These are phyloP conservation scores for Bugula neritina DNA, from an alignment of 2,888 invertebrate genomes.

Conservation along the genomic window DNA sequence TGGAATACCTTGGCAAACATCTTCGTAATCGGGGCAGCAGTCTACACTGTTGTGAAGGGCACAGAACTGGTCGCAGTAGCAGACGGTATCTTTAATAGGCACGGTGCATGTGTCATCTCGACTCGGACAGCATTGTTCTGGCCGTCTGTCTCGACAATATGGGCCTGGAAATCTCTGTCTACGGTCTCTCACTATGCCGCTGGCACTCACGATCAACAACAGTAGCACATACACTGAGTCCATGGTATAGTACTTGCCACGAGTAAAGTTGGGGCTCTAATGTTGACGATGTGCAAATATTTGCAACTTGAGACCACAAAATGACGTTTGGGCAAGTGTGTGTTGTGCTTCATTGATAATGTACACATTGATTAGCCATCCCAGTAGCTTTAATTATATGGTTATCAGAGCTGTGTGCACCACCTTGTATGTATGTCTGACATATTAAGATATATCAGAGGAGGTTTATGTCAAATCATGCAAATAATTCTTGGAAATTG, in stretches of 20 bases:
- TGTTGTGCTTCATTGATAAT: background rate
- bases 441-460: no score
- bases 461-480: no score
- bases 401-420: no score
- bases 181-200: background rate
- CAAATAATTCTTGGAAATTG: no score
- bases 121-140: constrained; percentile 60
- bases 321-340: background rate
- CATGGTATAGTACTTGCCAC: background rate
- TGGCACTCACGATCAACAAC: background rate
- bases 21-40: constrained; percentile 83
- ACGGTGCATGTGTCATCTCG: constrained; percentile 75
- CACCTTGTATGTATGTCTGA: no score
- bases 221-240: background rate
- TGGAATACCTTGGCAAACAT: background rate
- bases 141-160: constrained; percentile 31
- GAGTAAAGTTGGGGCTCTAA: background rate
- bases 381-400: no score
- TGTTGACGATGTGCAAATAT: background rate
- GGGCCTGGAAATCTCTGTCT: constrained; percentile 12
- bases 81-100: constrained; percentile 71
- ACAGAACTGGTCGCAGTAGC: constrained; percentile 93
- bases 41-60: constrained; percentile 66
- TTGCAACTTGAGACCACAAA: background rate
- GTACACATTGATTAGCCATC: no score